Evolutionary conservation across 2,888 invertebrate genomes (phyloP).

Genomic region (Malthinus seriepunctatus): DNA sequence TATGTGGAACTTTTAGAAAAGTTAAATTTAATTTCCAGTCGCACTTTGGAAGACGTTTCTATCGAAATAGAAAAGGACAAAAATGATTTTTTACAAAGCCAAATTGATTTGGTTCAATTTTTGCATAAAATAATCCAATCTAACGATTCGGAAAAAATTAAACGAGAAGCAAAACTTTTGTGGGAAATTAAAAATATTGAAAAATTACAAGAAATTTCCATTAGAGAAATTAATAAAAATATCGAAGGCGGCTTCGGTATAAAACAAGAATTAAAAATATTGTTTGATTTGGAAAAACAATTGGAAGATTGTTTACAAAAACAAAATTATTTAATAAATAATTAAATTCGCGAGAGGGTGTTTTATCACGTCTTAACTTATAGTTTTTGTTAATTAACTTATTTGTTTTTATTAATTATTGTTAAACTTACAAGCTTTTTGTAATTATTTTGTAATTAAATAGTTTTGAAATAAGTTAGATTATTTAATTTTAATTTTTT

Average conservation of each 20-base stretch:
- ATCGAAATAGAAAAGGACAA: background rate
- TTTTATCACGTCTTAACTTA: no score
- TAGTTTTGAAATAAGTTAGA: no score
- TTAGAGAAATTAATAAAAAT: constrained; percentile 47
- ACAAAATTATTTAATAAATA: background rate
- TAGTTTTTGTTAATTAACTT: no score
- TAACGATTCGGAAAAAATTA: constrained; percentile 48
- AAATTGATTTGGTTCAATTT: constrained; percentile 3
- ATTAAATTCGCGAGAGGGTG: background rate
- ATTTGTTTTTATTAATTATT: no score
- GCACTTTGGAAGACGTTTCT: background rate
- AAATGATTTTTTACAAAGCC: background rate
- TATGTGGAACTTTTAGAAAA: constrained; percentile 3
- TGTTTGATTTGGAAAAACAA: constrained; percentile 47
- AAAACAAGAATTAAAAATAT: constrained; percentile 53
- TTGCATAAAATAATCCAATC: constrained; percentile 36
- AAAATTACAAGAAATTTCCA: constrained; percentile 51
- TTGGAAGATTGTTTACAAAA: constrained; percentile 38
- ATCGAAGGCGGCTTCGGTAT: constrained; percentile 40
- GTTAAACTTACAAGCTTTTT: no score
- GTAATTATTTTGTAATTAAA: no score
- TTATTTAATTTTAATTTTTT: constrained; percentile 1
- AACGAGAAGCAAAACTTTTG: constrained; percentile 47
- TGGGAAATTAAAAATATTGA: constrained; percentile 52
- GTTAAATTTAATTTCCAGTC: background rate